A percentile compares a stretch with the other conserved stretches of the same genome.
These are phyloP conservation scores for Psammodynastes pulverulentus DNA, from an alignment of 2,113 vertebrate genomes.

Conservation along the genomic window DNA sequence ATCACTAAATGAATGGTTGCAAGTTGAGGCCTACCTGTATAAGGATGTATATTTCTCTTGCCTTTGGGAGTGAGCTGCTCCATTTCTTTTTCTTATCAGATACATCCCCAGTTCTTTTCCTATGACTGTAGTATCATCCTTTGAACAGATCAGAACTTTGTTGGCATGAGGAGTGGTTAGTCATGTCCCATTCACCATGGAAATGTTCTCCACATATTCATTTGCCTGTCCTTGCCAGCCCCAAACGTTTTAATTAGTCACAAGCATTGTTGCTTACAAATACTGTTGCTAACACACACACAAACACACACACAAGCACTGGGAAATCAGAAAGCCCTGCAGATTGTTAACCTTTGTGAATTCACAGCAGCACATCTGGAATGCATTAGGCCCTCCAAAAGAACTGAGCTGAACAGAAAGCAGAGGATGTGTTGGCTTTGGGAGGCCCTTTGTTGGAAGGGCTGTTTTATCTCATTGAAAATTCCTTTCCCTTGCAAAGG, in stretches of 20 bases:
- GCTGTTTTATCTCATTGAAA: neutral
- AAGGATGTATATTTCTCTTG: neutral
- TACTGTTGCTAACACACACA: neutral
- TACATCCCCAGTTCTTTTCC: neutral
- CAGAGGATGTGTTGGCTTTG: neutral
- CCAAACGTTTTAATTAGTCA: conserved; percentile 7
- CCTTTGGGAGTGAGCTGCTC: neutral
- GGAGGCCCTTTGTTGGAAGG: neutral
- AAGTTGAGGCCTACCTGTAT: neutral
- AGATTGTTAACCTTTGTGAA: conserved; percentile 4
- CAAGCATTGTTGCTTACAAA: neutral
- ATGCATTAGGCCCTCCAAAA: neutral
- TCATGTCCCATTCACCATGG: neutral
- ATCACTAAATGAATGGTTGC: neutral
- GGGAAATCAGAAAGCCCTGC: neutral
- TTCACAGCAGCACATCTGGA: conserved; percentile 15
- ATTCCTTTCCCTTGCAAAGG: neutral
- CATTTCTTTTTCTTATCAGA: neutral
- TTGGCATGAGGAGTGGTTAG: conserved; percentile 1
- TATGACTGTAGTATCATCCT: neutral
- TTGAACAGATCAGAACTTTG: neutral
- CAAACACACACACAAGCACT: neutral
- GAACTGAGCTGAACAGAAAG: neutral
- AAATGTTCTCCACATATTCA: neutral
- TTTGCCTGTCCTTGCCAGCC: neutral